Conservation (phyloP, 2,113 vertebrate genomes). For the Calcarius ornatus region DNA sequence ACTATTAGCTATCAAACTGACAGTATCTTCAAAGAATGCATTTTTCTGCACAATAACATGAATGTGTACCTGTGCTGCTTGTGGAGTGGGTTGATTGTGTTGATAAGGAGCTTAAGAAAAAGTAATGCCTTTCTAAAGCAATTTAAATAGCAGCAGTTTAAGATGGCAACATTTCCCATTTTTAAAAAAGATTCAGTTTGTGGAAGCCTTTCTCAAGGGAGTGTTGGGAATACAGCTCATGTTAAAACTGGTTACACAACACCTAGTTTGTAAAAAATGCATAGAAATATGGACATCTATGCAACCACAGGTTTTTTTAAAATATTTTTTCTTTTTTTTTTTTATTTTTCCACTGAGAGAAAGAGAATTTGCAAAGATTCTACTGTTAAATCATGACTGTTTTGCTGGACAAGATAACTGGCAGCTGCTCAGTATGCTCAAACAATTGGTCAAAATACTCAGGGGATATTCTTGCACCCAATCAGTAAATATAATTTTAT, state of each 20-base stretch:
- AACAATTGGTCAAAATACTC: not conserved
- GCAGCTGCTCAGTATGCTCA: not conserved
- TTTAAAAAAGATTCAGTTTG: not conserved
- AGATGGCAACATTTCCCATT: not conserved
- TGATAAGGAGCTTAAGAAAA: not conserved
- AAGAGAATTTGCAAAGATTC: not conserved
- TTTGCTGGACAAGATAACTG: not conserved
- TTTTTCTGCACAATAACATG: not conserved
- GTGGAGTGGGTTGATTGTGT: not conserved
- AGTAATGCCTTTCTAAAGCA: not conserved
- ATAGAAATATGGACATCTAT: not conserved
- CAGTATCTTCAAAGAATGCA: not conserved
- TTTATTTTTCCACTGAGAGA: not conserved
- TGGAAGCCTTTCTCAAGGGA: not conserved
- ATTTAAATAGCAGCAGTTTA: not conserved
- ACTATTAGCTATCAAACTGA: not conserved
- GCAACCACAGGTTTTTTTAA: not conserved
- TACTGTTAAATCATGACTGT: not conserved
- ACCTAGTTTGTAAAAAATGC: not conserved
- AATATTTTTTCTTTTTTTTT: not conserved
- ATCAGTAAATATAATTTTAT: not conserved
- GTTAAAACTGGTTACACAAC: not conserved
- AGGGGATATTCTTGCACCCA: accelerated
- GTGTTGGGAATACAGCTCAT: not conserved
- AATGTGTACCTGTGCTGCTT: not conserved